phyloP scores from a whole-genome alignment of 2,888 invertebrate species.

The Alentia gelatinosa region DNA sequence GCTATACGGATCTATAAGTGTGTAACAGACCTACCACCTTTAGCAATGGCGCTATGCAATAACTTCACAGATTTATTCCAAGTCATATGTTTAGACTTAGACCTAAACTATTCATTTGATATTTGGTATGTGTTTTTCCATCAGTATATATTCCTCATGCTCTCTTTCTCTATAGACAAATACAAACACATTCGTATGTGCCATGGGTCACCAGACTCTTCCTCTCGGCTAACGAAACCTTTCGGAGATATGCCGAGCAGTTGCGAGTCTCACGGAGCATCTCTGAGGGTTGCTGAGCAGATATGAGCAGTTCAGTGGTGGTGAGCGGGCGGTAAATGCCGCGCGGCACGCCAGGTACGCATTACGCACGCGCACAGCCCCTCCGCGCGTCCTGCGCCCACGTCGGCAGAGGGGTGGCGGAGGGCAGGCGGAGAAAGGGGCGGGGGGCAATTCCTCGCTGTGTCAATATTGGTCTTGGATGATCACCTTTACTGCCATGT shows the following conservation, averaged over 20 bases:
- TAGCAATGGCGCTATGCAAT: too few relatives aligned
- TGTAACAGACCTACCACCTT: too few relatives aligned
- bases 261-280: not conserved
- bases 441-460: not conserved
- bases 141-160: too few relatives aligned
- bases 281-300: not conserved
- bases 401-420: not conserved
- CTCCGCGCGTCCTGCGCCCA: not conserved
- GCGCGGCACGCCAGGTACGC: not conserved
- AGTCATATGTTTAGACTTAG: too few relatives aligned
- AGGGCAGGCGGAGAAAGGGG: not conserved
- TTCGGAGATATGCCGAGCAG: not conserved
- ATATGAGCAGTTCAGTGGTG: not conserved
- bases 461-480: conserved; percentile 5
- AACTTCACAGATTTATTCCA: too few relatives aligned
- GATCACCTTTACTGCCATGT: not conserved
- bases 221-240: too few relatives aligned
- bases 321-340: not conserved
- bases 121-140: too few relatives aligned
- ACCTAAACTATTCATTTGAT: too few relatives aligned
- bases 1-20: too few relatives aligned
- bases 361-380: not conserved
- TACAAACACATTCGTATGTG: too few relatives aligned
- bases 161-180: too few relatives aligned
- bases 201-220: too few relatives aligned